phyloP scores from a whole-genome alignment of 2,888 invertebrate genomes.

The Troglohyphantes excavatus region DNA sequence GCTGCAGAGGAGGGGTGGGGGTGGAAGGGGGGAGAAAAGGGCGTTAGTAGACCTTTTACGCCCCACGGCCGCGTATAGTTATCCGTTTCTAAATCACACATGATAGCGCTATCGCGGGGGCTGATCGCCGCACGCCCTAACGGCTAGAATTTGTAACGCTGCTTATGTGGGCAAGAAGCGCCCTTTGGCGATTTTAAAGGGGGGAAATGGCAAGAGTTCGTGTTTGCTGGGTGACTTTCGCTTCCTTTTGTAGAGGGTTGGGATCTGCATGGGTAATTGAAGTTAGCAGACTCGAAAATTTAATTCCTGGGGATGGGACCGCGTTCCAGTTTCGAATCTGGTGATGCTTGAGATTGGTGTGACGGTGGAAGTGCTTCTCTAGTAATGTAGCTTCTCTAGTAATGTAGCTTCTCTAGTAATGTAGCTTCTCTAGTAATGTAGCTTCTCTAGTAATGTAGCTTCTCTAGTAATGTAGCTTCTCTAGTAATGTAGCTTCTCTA shows the following conservation, averaged over 20 bases:
- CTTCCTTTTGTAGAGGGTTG: constrained; percentile 8
- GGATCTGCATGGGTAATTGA: constrained; percentile 10
- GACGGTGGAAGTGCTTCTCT: too few relatives aligned
- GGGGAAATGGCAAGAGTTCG: too few relatives aligned
- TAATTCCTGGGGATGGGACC: neutral
- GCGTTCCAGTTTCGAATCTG: too few relatives aligned
- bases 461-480: too few relatives aligned
- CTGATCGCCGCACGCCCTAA: constrained; percentile 58
- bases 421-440: too few relatives aligned
- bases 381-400: too few relatives aligned
- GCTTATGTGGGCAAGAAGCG: constrained; percentile 9
- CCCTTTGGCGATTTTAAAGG: neutral
- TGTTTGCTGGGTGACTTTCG: constrained; percentile 16
- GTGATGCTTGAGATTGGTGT: neutral
- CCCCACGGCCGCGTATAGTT: constrained; percentile 21
- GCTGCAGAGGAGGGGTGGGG: too few relatives aligned
- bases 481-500: too few relatives aligned
- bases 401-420: too few relatives aligned
- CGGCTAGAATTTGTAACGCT: constrained; percentile 61
- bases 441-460: too few relatives aligned
- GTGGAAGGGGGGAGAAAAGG: neutral
- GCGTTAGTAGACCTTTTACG: constrained; percentile 32
- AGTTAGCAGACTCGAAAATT: constrained; percentile 45
- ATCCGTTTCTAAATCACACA: constrained; percentile 70
- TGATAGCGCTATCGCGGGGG: constrained; percentile 60